These are phyloP conservation scores for Pogonophryne albipinna DNA, from an alignment of 2,797 vertebrate species.

Conservation along the genomic window DNA sequence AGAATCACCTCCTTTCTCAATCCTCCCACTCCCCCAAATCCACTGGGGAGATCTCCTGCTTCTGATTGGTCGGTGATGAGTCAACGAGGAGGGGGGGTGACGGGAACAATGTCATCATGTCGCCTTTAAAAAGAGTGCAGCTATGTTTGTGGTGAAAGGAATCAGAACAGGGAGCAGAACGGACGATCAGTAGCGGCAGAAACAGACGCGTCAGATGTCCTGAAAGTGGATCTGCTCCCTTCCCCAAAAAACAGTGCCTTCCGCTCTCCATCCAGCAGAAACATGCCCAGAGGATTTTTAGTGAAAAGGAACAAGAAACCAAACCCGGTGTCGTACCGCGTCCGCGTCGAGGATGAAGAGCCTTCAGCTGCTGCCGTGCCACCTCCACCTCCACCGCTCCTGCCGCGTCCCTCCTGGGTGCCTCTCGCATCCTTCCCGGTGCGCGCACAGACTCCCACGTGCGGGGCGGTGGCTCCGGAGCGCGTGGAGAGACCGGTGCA, in stretches of 20 bases:
- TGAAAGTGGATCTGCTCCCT: conserved; percentile 43
- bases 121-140: conserved; percentile 88
- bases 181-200: conserved; percentile 46
- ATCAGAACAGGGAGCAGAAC: conserved; percentile 47
- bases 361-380: conserved; percentile 15
- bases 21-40: conserved; percentile 78
- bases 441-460: conserved; percentile 63
- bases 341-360: conserved; percentile 82
- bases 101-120: conserved; percentile 88
- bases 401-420: conserved; percentile 1
- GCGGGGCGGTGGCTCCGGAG: conserved; percentile 64
- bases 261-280: conserved; percentile 50
- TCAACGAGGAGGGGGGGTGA: conserved; percentile 79
- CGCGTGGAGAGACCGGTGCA: conserved; percentile 75
- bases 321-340: conserved; percentile 89
- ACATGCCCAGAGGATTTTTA: conserved; percentile 94
- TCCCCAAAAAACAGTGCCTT: conserved; percentile 68
- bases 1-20: conserved; percentile 41
- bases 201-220: conserved; percentile 63
- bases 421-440: conserved; percentile 34
- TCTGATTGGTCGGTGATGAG: conserved; percentile 88
- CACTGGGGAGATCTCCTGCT: conserved; percentile 74
- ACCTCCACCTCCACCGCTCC: not conserved
- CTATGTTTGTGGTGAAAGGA: conserved; percentile 60
- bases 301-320: conserved; percentile 91